Conservation (phyloP, 1,140 invertebrate genomes). For the Platyura marginata region DNA sequence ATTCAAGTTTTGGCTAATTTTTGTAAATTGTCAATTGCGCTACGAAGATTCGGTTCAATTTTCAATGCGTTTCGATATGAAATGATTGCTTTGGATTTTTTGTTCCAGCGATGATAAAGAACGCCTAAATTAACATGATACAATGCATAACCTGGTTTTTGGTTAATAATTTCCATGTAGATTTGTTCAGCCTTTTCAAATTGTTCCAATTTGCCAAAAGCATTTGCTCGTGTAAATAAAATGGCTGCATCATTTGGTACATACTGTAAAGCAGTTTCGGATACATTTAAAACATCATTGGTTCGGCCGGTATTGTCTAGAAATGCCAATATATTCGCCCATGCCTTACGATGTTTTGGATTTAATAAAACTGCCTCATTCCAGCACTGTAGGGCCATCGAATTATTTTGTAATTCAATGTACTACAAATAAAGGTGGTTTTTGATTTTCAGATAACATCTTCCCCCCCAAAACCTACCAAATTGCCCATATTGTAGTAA, state of each 20-base stretch:
- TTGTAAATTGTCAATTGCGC: slow-evolving; percentile 44
- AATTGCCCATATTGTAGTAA: slow-evolving; percentile 85
- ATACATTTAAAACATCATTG: slow-evolving; percentile 47
- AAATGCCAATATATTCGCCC: slow-evolving; percentile 81
- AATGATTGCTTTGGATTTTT: slow-evolving; percentile 46
- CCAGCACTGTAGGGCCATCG: slow-evolving; percentile 48
- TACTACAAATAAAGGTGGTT: slow-evolving; percentile 27
- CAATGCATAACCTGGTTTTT: slow-evolving; percentile 44
- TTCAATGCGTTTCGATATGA: slow-evolving; percentile 58
- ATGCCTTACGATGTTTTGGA: slow-evolving; percentile 61
- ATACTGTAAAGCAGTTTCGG: slow-evolving; percentile 41
- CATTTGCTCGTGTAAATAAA: slow-evolving; percentile 76
- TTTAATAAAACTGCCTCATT: slow-evolving; percentile 58
- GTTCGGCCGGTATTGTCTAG: slow-evolving; percentile 60
- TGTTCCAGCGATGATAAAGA: slow-evolving; percentile 84
- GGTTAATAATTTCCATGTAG: slow-evolving; percentile 54
- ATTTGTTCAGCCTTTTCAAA: slow-evolving; percentile 63
- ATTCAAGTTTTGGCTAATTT: no score
- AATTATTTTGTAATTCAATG: slow-evolving; percentile 31
- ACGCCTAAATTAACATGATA: slow-evolving; percentile 82
- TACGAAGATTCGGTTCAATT: slow-evolving; percentile 46
- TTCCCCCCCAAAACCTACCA: slow-evolving; percentile 34
- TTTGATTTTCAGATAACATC: background rate
- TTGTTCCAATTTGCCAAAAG: slow-evolving; percentile 60
- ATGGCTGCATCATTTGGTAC: slow-evolving; percentile 53